Percentiles rank a stretch among this genome's conserved stretches.
phyloP scores from a whole-genome alignment of 2,888 invertebrate species.

The Pammene fasciana region DNA sequence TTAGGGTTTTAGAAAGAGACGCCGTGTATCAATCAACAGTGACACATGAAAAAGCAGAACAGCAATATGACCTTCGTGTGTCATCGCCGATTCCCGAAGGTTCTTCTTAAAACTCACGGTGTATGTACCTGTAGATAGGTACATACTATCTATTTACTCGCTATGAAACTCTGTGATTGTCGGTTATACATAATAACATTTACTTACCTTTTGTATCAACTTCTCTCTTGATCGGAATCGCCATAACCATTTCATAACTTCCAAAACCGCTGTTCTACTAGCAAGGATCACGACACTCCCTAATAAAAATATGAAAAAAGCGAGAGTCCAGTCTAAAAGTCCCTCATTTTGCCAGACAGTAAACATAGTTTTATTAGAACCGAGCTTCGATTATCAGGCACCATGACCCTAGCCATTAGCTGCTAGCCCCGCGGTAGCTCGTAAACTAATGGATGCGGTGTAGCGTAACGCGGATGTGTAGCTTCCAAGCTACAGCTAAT shows the following conservation, averaged over 20 bases:
- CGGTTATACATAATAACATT: background rate
- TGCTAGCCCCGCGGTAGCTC: conserved; percentile 25
- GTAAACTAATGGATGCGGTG: conserved; percentile 35
- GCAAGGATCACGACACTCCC: conserved; percentile 23
- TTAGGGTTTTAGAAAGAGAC: too few species aligned
- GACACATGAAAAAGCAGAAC: too few species aligned
- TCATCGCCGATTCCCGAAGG: too few species aligned
- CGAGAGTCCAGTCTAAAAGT: conserved; percentile 4
- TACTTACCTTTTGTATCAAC: conserved; percentile 25
- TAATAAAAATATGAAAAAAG: conserved; percentile 6
- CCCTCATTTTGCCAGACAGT: background rate
- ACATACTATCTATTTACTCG: too few species aligned
- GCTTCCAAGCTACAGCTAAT: conserved; percentile 16
- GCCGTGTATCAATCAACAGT: too few species aligned
- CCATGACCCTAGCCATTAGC: conserved; percentile 28
- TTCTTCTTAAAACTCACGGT: too few species aligned
- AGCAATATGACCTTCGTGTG: too few species aligned
- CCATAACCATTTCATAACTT: conserved; percentile 48
- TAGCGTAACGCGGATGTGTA: conserved; percentile 4
- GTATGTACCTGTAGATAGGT: too few species aligned
- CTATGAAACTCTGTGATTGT: too few species aligned
- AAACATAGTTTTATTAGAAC: conserved; percentile 18
- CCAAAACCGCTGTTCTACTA: conserved; percentile 39
- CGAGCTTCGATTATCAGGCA: conserved; percentile 24
- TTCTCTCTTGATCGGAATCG: conserved; percentile 44